Conservation (phyloP, 2,113 vertebrate species). For the Anoura caudifer region DNA sequence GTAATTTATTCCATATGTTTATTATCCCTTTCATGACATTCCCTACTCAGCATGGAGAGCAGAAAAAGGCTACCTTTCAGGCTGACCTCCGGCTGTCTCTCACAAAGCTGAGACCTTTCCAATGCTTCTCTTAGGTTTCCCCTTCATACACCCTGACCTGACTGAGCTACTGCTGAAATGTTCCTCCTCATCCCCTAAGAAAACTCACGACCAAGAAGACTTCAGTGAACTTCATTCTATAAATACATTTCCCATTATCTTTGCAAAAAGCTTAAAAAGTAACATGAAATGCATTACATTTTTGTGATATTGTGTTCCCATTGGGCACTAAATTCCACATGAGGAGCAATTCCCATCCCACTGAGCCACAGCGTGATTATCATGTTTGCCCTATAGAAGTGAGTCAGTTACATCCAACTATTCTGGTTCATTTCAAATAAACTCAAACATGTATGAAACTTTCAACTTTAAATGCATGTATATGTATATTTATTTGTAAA, state of each 20-base stretch:
- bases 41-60: conserved; percentile 22
- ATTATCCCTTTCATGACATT: conserved; percentile 52
- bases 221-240: conserved; percentile 34
- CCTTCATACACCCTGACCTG: conserved; percentile 2
- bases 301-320: conserved; percentile 48
- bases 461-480: neutral
- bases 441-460: neutral
- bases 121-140: conserved; percentile 39
- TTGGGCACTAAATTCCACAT: conserved; percentile 46
- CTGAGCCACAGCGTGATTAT: neutral
- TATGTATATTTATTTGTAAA: neutral
- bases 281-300: conserved; percentile 25
- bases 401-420: neutral
- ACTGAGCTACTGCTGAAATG: conserved; percentile 54
- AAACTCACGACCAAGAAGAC: conserved; percentile 60
- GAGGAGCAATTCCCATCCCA: neutral
- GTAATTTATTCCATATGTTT: conserved; percentile 67
- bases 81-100: conserved; percentile 69
- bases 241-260: conserved; percentile 45
- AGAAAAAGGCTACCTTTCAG: conserved; percentile 50
- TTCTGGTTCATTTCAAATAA: neutral
- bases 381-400: neutral
- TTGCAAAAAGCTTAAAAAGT: conserved; percentile 17
- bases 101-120: conserved; percentile 39
- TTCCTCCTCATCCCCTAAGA: conserved; percentile 44